phyloP scores from a whole-genome alignment of 2,113 vertebrate genomes.

The Trochalopteron elliotii region DNA sequence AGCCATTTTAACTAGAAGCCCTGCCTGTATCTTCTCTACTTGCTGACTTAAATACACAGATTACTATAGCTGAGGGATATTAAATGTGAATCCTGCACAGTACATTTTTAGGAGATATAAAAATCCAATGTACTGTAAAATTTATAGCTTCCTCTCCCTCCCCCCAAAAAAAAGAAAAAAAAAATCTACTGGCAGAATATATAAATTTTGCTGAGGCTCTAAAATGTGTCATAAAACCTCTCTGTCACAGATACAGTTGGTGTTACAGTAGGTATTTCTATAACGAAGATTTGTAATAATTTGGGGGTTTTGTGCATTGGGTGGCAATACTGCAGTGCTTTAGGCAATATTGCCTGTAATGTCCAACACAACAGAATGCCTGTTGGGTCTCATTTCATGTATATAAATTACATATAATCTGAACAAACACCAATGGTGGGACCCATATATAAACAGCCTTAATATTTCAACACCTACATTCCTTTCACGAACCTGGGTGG shows the following conservation, averaged over 20 bases:
- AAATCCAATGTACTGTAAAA: conserved; percentile 71
- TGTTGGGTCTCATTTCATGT: conserved; percentile 69
- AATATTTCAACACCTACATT: conserved; percentile 71
- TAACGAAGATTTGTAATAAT: conserved; percentile 70
- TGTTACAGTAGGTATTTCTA: conserved; percentile 61
- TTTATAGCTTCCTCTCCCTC: conserved; percentile 68
- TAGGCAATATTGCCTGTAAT: conserved; percentile 50
- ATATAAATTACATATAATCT: conserved; percentile 70
- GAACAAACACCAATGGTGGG: conserved; percentile 62
- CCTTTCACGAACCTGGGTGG: conserved; percentile 60
- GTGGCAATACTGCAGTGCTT: conserved; percentile 51
- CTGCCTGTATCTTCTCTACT: conserved; percentile 48
- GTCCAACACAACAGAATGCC: conserved; percentile 62
- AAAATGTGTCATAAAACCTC: conserved; percentile 75
- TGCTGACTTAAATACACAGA: conserved; percentile 66
- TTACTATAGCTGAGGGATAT: conserved; percentile 58
- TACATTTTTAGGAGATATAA: conserved; percentile 74
- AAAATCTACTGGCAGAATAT: conserved; percentile 61
- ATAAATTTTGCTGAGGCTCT: conserved; percentile 74
- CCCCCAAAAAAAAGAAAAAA: neutral
- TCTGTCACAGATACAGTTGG: conserved; percentile 71
- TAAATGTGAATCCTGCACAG: conserved; percentile 67
- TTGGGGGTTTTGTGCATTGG: conserved; percentile 64
- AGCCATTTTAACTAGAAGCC: conserved; percentile 41
- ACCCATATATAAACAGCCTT: conserved; percentile 70